Base-by-base conservation (phyloP, 2,888 invertebrate genomes). In the Napeogenes inachia region DNA sequence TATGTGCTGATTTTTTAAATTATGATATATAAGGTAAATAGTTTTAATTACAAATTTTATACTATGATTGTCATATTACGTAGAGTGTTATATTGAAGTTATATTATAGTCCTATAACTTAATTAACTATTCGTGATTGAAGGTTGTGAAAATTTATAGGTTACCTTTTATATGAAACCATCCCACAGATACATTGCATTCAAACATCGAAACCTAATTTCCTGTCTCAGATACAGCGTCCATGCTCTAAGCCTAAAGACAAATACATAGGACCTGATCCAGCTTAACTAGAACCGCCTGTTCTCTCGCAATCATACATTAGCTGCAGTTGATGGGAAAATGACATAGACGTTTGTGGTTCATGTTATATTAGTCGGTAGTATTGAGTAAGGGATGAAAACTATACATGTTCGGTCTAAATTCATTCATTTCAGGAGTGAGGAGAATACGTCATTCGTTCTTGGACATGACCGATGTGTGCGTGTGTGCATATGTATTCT, bases 171-270 rank as follows among this genome's bases (percentile, higher is more conserved):
- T 77, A 81, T 77, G 75, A 69, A 66, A 42, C 75, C 73, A 65
- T 79, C 81, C 71, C 75, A 71, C 71, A 68, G 78, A 78, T 76
- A 75, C 67, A 70, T 69, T 68, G 77, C 80, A 82, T 82, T 81
- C 84, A 84, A 84, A 87, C 84, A 84, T 82, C 82, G 84, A 89
- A 89, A 89, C 88, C 87, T 89, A 89, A 89, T 89, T 89, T 89
- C 89, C 89, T 87, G 88, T 88, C 89, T 88, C 83, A 88, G 88
- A 86, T 88, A 86, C 80, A 80, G 73, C 74, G 71, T 71, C 72
- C 78, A 64, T 71, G 77, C 75, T 83, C 80, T 84, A 78, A 82
- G 80, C 85, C 84, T 80, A 82, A 87, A 88, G 89, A 89, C 88
- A 88, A 89, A 88, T 85, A 83, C 84, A 78, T 69, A 69, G 71